Conservation (phyloP, 2,888 invertebrate species). For the Andrena chrysosceles region DNA sequence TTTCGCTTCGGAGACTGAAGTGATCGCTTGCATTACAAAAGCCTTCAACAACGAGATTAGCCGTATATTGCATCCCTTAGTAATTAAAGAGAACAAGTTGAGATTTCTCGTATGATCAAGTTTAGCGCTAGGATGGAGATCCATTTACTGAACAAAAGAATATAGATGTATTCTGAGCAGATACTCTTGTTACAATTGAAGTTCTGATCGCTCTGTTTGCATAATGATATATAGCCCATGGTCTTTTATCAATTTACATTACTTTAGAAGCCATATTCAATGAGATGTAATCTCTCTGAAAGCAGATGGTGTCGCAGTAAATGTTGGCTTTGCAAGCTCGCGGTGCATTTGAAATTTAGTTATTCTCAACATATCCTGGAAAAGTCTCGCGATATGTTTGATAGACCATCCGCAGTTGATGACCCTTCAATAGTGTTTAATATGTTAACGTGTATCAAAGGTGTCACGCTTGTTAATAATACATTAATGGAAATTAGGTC, state of each 20-base stretch:
- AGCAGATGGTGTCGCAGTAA: constrained; percentile 48
- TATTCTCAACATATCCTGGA: constrained; percentile 28
- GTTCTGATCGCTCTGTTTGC: constrained; percentile 63
- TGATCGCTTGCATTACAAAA: constrained; percentile 60
- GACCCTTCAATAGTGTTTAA: constrained; percentile 47
- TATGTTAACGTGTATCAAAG: constrained; percentile 48
- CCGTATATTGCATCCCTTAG: constrained; percentile 60
- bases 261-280: constrained; percentile 29
- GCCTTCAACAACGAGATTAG: constrained; percentile 72
- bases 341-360: constrained; percentile 30
- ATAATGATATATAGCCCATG: constrained; percentile 49
- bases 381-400: constrained; percentile 29
- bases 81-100: constrained; percentile 51
- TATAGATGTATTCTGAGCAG: constrained; percentile 63
- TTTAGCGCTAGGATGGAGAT: constrained; percentile 61
- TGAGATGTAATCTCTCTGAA: constrained; percentile 21
- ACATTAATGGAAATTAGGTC: constrained; percentile 59
- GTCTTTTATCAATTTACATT: constrained; percentile 53
- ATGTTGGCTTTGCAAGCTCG: constrained; percentile 40
- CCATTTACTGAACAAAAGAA: constrained; percentile 60
- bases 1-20: constrained; percentile 60
- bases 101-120: constrained; percentile 65
- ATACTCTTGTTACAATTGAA: constrained; percentile 66
- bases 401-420: constrained; percentile 40
- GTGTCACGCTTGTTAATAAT: constrained; percentile 57